phyloP scores from a whole-genome alignment of 2,797 vertebrate genomes.

The Rhinogobio ventralis region DNA sequence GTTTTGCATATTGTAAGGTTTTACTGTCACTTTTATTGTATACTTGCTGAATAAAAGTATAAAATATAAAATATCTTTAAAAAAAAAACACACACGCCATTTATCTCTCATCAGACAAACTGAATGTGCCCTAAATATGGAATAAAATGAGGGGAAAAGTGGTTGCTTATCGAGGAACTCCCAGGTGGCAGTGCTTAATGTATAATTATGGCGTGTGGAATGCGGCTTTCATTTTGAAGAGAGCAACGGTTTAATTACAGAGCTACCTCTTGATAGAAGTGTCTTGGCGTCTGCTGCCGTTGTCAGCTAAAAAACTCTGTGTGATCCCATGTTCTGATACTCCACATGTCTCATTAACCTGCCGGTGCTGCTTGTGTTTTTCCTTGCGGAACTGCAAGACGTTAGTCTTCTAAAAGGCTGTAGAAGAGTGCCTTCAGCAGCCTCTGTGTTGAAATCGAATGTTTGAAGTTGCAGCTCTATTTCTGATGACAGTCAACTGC shows the following conservation, averaged over 20 bases:
- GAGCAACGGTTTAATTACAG: constrained; percentile 62
- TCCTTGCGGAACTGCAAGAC: constrained; percentile 36
- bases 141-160: constrained; percentile 42
- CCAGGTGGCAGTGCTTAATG: constrained; percentile 62
- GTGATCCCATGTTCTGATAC: constrained; percentile 52
- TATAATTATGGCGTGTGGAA: constrained; percentile 58
- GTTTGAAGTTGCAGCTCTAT: constrained; percentile 25
- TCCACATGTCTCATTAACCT: constrained; percentile 37
- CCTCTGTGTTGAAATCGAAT: background rate
- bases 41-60: constrained; percentile 11
- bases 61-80: constrained; percentile 27
- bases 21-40: background rate
- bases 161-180: constrained; percentile 56
- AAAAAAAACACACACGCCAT: constrained; percentile 34
- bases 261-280: constrained; percentile 58
- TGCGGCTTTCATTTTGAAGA: constrained; percentile 58
- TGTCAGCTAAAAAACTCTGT: constrained; percentile 55
- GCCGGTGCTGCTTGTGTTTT: constrained; percentile 20
- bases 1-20: too few relatives aligned
- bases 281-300: constrained; percentile 43
- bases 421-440: constrained; percentile 31
- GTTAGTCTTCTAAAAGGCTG: constrained; percentile 29
- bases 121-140: constrained; percentile 61
- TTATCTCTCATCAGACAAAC: constrained; percentile 62
- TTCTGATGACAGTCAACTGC: constrained; percentile 22